Evolutionary conservation across 2,888 invertebrate species (phyloP), one percentile per base, ranked within the genome.

Genomic region (Meghimatium bilineatum): DNA sequence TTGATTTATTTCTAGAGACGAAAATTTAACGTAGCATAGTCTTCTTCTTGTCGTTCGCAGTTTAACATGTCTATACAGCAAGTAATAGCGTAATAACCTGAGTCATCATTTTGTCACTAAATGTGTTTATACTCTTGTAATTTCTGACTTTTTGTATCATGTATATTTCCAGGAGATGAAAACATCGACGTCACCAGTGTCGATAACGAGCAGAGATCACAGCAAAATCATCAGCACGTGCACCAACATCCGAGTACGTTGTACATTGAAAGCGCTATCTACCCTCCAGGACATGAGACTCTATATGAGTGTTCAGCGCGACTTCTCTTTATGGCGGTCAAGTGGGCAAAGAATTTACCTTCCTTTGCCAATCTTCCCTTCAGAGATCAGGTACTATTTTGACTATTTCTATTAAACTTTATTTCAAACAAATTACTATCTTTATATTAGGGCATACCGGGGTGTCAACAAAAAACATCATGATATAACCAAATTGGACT

Each of bases 271-370:
- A 88, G 89, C 56, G 88, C 89, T 72, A 86, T 92, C 74, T 92
- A 90, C 83, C 89, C 90, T 0, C 86, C 90, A n/a, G 91, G 91
- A 12, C 91, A 91, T 74, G 94, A 96, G 87, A 93, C 97, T 6
- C 96, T 98, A 81, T 98, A 98, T 91, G 99, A 99, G 94, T 98
- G 98, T 0, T 98, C 99, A 1, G 98, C 98, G 0, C 95, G 98
- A 78, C 94, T 99, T 14, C 95, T 99, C 12, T 99, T 99, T 94
- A 98, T 99, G 98, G 98, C 99, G 3, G 98, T 99, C 2, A 98
- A 98, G 92, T 99, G 99, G 99, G 98, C 99, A 0, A 99, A 98
- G 94, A 98, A 98, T 93, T 94, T 99, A 80, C 98, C 99, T 0
- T 98, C 98, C 5, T 99, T 99, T 93, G 98, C 98, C 10, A 97